Conservation (phyloP, 1,140 invertebrate species). For the Papilio glaucus region DNA sequence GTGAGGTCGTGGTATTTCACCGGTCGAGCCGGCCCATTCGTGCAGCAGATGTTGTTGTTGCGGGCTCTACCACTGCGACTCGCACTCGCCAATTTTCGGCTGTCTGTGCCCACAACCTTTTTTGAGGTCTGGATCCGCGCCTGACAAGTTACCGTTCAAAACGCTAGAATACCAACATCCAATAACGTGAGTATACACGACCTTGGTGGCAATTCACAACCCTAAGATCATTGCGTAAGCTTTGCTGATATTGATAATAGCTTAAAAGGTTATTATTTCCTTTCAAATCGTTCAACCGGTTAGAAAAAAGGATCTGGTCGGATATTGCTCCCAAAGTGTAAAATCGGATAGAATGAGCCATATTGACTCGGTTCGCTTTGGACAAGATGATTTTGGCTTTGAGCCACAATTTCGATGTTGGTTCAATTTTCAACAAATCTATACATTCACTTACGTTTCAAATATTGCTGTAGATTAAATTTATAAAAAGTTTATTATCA, state of each 20-base stretch:
- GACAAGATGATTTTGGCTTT: constrained; percentile 24
- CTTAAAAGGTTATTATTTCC: not conserved
- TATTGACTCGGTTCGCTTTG: constrained; percentile 9
- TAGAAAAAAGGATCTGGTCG: not conserved
- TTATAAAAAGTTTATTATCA: not conserved
- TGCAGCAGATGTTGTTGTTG: no score
- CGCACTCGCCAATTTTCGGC: no score
- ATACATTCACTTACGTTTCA: not conserved
- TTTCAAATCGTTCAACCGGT: not conserved
- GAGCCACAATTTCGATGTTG: not conserved
- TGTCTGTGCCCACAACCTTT: no score
- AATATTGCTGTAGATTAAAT: not conserved
- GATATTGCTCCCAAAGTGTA: constrained; percentile 2
- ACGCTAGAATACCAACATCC: no score
- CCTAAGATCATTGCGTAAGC: not conserved
- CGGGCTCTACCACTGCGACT: no score
- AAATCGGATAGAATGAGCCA: not conserved
- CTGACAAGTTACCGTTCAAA: no score
- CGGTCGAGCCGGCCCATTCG: no score
- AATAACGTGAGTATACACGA: no score
- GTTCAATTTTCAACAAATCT: constrained; percentile 19
- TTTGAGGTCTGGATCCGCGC: no score
- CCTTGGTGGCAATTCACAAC: no score
- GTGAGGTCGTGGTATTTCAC: no score
- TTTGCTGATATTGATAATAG: not conserved